Evolutionary conservation across 1,140 invertebrate species (phyloP), one percentile per base, ranked within the genome.

Genomic region (Drosophila seguyi): DNA sequence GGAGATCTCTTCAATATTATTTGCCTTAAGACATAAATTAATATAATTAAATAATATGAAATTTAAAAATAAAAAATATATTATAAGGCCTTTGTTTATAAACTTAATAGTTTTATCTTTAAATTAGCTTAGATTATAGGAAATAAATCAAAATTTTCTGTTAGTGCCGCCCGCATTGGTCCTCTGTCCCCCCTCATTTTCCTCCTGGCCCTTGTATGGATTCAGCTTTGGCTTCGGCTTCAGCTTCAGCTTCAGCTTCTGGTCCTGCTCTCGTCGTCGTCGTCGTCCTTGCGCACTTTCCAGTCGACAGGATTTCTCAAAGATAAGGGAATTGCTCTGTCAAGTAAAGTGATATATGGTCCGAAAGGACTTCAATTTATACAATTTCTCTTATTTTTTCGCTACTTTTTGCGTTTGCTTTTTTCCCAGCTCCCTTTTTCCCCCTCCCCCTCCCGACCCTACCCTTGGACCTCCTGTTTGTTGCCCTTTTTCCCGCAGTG

Each of bases 291-390:
- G 84, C 84, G 84, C 81, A 87, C 79, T 91, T 90, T 91, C 84
- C 88, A 91, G 90, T 91, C 90, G 90, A 91, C 90, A 91, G 90
- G 90, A 91, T 91, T 91, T 92, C 90, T 90, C 90, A 91, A 91
- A 92, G 90, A 92, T 92, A 92, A 92, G 90, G 90, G 90, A 92
- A 92, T 92, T 92, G 90, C 90, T 92, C 90, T 92, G 90, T 92
- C 90, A 92, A 92, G 84, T 87, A 90, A 91, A 92, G 90, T 92
- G 90, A 92, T 92, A 92, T 92, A 92, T 92, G 90, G 90, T 92
- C 90, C 90, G 82, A 90, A 91, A 91, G 90, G 90, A 91, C 90
- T 91, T 91, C 90, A 91, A 91, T 91, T 91, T 91, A 91, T 91
- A 91, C 90, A 91, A 91, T 91, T 92, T 92, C 87, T 90, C 87